Base-by-base conservation (phyloP, 2,113 vertebrate genomes). In the Apeltes quadracus region DNA sequence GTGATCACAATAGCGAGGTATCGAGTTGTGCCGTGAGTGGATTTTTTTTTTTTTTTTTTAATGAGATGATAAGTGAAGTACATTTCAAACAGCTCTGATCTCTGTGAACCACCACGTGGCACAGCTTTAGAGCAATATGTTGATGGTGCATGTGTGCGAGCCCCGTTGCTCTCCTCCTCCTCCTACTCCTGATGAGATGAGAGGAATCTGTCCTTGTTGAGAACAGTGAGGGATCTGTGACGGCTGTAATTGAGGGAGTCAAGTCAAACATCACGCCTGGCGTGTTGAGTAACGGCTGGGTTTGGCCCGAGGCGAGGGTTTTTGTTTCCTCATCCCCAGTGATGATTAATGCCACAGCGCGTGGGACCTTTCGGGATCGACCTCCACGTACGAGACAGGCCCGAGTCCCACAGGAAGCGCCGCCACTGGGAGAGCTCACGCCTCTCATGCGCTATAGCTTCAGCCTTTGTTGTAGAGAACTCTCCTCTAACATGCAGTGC, bases 191-290 rank as follows among this genome's bases (percentile, higher is more conserved):
- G 46, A 78, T n/a, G n/a, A 80, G 79, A 83, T 58, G 82, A 87
- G 89, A 75, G 65, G 70, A 62, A 86, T 90, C 82, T 86, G 84
- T 90, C 78, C 72, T 44, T 68, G 82, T 51, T 29, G 79, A 78
- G 77, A 66, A 81, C 75, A 65, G 61, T 5, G 69, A 81, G 65
- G 76, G 81, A 73, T 87, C 84, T 38, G 58, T 53, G 76, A 79
- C 73, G 85, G 78, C 79, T 85, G 81, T 85, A 88, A 86, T 88
- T 83, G 87, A 84, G 75, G 82, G 81, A 82, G 88, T 86, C 81
- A 68, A 85, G 86, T 87, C 85, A 87, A 87, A 89, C 88, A 78
- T 91, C 84, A 81, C 87, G 75, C 87, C 84, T 69, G 62, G 76
- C 38, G 63, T 79, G 85, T 85, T 88, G 91, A 91, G 87, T 88